Conservation (phyloP, 1,140 invertebrate species). For the Brachionus sp. region DNA sequence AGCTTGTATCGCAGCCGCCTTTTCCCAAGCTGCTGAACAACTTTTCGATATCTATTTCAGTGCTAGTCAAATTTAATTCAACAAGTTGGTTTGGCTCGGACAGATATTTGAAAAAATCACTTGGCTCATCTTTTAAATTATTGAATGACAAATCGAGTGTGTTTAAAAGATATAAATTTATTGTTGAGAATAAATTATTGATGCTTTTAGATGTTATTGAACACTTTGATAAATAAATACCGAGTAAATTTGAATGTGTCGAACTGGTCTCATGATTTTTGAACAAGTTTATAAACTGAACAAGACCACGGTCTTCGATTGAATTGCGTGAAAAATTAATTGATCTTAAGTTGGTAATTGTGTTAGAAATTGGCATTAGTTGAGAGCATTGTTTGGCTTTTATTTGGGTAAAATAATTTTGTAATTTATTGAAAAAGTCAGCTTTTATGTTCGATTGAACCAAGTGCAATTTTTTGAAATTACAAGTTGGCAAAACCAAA, state of each 20-base stretch:
- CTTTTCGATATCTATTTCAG: slow-evolving; percentile 25
- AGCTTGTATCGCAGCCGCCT: slow-evolving; percentile 16
- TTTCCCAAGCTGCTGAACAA: not conserved
- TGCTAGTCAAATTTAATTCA: slow-evolving; percentile 33
- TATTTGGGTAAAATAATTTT: not conserved
- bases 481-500: slow-evolving; percentile 11
- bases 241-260: not conserved
- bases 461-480: not conserved
- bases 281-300: slow-evolving; percentile 22
- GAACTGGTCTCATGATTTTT: slow-evolving; percentile 19
- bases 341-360: not conserved
- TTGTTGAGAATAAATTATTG: slow-evolving; percentile 32
- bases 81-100: slow-evolving; percentile 29
- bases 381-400: not conserved
- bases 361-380: not conserved
- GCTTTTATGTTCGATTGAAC: slow-evolving; percentile 37
- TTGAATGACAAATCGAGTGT: slow-evolving; percentile 16
- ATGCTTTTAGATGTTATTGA: slow-evolving; percentile 25
- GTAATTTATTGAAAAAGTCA: slow-evolving; percentile 40
- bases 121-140: slow-evolving; percentile 15
- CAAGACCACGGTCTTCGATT: slow-evolving; percentile 32
- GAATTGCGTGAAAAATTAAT: slow-evolving; percentile 33
- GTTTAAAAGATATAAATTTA: slow-evolving; percentile 22
- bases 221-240: slow-evolving; percentile 20
- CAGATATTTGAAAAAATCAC: slow-evolving; percentile 37